These are phyloP conservation scores for Drosophila fulvimacula DNA, from an alignment of 2,888 invertebrate species.

Conservation along the genomic window DNA sequence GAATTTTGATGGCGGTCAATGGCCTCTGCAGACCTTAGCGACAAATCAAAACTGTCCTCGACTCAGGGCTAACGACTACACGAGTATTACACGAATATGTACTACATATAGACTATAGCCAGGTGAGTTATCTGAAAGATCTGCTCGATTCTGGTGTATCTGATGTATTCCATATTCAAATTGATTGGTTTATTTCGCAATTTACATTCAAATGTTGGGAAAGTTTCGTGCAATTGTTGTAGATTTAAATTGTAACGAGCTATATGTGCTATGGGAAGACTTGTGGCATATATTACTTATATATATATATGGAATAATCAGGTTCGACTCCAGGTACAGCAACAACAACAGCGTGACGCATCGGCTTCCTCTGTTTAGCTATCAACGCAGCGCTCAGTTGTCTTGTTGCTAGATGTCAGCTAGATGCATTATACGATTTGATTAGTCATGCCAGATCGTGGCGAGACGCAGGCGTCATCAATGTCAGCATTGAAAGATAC, in stretches of 20 bases:
- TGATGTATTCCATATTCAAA: constrained; percentile 32
- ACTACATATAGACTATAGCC: background rate
- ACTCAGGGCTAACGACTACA: constrained; percentile 18
- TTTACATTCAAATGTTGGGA: constrained; percentile 66
- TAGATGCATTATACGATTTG: background rate
- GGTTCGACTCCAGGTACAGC: constrained; percentile 6
- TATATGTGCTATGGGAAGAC: constrained; percentile 30
- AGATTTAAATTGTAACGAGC: constrained; percentile 41
- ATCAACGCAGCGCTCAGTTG: background rate
- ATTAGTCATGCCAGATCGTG: constrained; percentile 19
- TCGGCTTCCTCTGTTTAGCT: background rate
- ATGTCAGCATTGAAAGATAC: constrained; percentile 28
- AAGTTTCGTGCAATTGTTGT: constrained; percentile 33
- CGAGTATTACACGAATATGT: background rate
- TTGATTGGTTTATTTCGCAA: constrained; percentile 35
- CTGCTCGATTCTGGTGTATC: constrained; percentile 4
- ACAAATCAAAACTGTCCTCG: constrained; percentile 32
- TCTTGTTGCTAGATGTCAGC: background rate
- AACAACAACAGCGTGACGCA: constrained; percentile 3
- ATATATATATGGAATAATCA: background rate
- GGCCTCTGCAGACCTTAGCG: constrained; percentile 20
- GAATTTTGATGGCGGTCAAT: background rate
- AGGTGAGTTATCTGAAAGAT: background rate
- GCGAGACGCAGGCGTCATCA: constrained; percentile 30
- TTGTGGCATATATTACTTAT: background rate